These are phyloP conservation scores for Oryzias melastigma DNA, from an alignment of 2,113 vertebrate species.

Conservation along the genomic window DNA sequence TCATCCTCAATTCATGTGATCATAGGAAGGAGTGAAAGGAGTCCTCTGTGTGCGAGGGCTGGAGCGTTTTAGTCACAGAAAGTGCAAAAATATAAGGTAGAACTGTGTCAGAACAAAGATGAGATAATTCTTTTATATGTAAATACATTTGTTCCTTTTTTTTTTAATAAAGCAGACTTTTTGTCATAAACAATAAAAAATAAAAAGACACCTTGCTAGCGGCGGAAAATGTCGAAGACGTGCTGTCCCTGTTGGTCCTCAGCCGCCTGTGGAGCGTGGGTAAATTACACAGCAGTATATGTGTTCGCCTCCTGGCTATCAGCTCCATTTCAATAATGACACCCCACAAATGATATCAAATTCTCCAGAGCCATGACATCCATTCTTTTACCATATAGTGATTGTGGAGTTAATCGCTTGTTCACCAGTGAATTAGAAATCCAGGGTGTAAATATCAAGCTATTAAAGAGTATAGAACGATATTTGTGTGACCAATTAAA, in stretches of 20 bases:
- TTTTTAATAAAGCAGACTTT: too few relatives aligned
- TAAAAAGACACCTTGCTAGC: too few relatives aligned
- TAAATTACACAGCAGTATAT: slow-evolving; percentile 1
- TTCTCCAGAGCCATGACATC: background rate
- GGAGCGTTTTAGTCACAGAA: slow-evolving; percentile 1
- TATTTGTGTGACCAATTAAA: slow-evolving; percentile 41
- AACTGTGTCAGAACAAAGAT: background rate
- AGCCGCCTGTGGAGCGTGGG: slow-evolving; percentile 16
- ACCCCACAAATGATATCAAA: slow-evolving; percentile 16
- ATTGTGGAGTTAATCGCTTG: slow-evolving; percentile 5
- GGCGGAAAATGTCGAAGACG: background rate
- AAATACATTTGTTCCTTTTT: too few relatives aligned
- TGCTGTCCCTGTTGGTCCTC: slow-evolving; percentile 10
- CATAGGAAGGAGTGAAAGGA: slow-evolving; percentile 28
- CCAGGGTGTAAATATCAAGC: slow-evolving; percentile 1
- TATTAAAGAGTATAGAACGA: slow-evolving; percentile 17
- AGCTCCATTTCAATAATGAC: slow-evolving; percentile 16
- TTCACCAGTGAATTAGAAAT: slow-evolving; percentile 13
- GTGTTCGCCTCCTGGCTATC: slow-evolving; percentile 16
- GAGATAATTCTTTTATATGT: too few relatives aligned
- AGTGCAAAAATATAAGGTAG: background rate
- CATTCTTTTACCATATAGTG: slow-evolving; percentile 30
- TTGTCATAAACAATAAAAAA: too few relatives aligned
- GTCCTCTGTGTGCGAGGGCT: slow-evolving; percentile 8
- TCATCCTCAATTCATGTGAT: slow-evolving; percentile 55